Evolutionary conservation across 23 tunicate genomes (phyloP).

Genomic region (Halocynthia aurantium): DNA sequence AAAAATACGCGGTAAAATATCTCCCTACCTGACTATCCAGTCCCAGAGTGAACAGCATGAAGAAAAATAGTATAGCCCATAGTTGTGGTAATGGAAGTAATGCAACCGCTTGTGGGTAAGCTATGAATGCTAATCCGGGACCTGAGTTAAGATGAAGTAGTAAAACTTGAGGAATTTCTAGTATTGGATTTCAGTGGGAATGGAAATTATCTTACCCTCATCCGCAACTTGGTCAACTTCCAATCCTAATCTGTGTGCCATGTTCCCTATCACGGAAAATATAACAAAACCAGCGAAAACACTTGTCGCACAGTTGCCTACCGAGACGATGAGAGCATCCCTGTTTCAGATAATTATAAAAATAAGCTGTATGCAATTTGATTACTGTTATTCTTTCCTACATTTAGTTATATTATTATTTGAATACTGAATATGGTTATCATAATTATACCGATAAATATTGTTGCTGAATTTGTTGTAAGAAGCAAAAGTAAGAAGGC

Average conservation of each 20-base stretch:
- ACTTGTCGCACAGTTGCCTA: slow-evolving; percentile 95
- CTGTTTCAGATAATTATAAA: slow-evolving; percentile 26
- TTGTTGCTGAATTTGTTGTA: slow-evolving; percentile 96
- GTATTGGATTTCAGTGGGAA: background rate
- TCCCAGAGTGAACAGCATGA: slow-evolving; percentile 95
- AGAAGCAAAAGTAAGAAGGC: slow-evolving; percentile 85
- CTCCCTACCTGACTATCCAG: slow-evolving; percentile 84
- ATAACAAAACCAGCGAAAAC: slow-evolving; percentile 98
- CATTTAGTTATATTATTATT: no score
- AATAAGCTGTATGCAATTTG: background rate
- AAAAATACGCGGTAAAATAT: background rate
- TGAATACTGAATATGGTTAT: background rate
- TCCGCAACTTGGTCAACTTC: slow-evolving; percentile 71
- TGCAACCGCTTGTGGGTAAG: slow-evolving; percentile 97
- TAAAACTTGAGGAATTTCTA: no score
- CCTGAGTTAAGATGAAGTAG: slow-evolving; percentile 21
- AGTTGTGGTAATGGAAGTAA: slow-evolving; percentile 88
- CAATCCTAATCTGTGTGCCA: slow-evolving; percentile 65
- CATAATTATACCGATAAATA: slow-evolving; percentile 49
- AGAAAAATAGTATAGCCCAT: slow-evolving; percentile 92
- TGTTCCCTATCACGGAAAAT: slow-evolving; percentile 97
- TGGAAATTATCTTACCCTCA: slow-evolving; percentile 33
- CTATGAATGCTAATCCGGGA: slow-evolving; percentile 96
- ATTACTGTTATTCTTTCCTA: background rate
- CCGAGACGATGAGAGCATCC: slow-evolving; percentile 88